Evolutionary conservation across 2,797 vertebrate genomes (phyloP).

Genomic region (Echeneis naucrates): DNA sequence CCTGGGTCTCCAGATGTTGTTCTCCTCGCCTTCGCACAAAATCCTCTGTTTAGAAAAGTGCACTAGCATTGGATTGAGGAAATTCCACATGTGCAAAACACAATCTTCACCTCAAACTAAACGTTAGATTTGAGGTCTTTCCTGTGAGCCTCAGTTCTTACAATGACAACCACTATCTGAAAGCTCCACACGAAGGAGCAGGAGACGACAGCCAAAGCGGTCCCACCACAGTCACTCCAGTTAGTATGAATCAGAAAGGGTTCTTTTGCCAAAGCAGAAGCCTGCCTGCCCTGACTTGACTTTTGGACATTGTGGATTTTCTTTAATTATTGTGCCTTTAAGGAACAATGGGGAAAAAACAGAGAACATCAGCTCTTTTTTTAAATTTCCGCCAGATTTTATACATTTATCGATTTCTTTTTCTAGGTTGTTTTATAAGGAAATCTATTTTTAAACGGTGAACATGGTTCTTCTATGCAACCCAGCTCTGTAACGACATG

Average conservation of each 20-base stretch:
- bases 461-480: slow-evolving; percentile 81
- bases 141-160: slow-evolving; percentile 41
- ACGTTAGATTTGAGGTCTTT: slow-evolving; percentile 55
- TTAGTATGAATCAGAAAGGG: slow-evolving; percentile 53
- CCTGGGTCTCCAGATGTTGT: slow-evolving; percentile 18
- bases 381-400: slow-evolving; percentile 70
- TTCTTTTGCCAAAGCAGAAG: slow-evolving; percentile 80
- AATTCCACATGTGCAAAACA: slow-evolving; percentile 43
- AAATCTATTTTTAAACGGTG: slow-evolving; percentile 76
- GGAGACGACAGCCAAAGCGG: slow-evolving; percentile 67
- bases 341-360: slow-evolving; percentile 58
- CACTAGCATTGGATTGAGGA: slow-evolving; percentile 29
- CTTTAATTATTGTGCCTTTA: slow-evolving; percentile 77
- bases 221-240: slow-evolving; percentile 57
- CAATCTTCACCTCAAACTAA: slow-evolving; percentile 32
- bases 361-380: slow-evolving; percentile 63
- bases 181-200: slow-evolving; percentile 41
- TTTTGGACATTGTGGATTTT: slow-evolving; percentile 57
- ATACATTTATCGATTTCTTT: slow-evolving; percentile 71
- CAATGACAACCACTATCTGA: slow-evolving; percentile 55
- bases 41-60: slow-evolving; percentile 40
- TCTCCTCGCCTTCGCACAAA: slow-evolving; percentile 41
- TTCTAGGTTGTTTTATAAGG: slow-evolving; percentile 74
- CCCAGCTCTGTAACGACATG: slow-evolving; percentile 54
- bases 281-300: slow-evolving; percentile 75